phyloP scores from a whole-genome alignment of 2,888 invertebrate species.

The Eilema depressum region DNA sequence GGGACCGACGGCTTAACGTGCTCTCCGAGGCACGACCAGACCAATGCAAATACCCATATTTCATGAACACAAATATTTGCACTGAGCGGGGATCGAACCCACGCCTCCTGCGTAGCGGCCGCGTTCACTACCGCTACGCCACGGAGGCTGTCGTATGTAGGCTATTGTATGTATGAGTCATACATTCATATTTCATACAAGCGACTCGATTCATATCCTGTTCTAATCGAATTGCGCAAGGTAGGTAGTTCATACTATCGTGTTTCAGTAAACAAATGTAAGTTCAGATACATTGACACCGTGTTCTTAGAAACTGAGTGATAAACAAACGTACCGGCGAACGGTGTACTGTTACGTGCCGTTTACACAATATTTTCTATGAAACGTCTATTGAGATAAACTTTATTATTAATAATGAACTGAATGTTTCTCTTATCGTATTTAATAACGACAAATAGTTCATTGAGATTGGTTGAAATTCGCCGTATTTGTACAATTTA shows the following conservation, averaged over 20 bases:
- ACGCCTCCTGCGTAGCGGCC: too few species aligned
- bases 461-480: too few species aligned
- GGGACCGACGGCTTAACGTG: too few species aligned
- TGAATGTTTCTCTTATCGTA: conserved; percentile 44
- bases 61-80: too few species aligned
- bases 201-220: conserved; percentile 25
- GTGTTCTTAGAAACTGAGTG: conserved; percentile 57
- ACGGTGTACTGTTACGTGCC: conserved; percentile 53
- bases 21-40: too few species aligned
- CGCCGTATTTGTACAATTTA: too few species aligned
- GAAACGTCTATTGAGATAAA: conserved; percentile 42
- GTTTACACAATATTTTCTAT: conserved; percentile 53
- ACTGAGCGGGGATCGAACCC: too few species aligned
- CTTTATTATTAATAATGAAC: conserved; percentile 29
- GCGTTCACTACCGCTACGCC: too few species aligned
- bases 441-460: too few species aligned
- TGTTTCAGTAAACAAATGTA: conserved; percentile 57
- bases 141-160: too few species aligned
- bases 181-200: conserved; percentile 10
- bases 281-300: conserved; percentile 52
- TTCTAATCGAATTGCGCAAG: conserved; percentile 39
- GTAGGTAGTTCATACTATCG: conserved; percentile 59
- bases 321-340: conserved; percentile 56
- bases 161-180: not conserved
- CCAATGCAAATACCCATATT: too few species aligned